Base-by-base conservation (phyloP, 1,140 invertebrate genomes). In the honey bee (Apis mellifera) region DNA sequence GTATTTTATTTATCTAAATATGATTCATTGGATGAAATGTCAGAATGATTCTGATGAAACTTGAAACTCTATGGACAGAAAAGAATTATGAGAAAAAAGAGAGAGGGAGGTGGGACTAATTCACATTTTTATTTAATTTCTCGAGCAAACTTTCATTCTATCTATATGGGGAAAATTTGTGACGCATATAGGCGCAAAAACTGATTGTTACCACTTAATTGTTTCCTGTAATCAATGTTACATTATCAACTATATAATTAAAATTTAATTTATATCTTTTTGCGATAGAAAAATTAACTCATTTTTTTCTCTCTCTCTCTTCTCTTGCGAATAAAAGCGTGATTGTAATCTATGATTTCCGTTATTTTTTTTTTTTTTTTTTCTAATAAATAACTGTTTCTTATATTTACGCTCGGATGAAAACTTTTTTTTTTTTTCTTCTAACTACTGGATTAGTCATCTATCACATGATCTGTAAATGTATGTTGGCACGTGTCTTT, bases 1-100 rank as follows among this genome's bases (percentile, higher is more conserved):
- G 65, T 57, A 32, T 75, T 23, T 2, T 9, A n/a, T 54, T 68
- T 21, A 19, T 23, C 60, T 32, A 32, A 54, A 26, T 57, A 23
- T 50, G 64, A 69, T 78, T 59, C 69, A 75, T 84, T 87, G 68
- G 64, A 54, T 62, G 75, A 86, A 65, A 86, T 62, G 84, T 87
- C 73, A 77, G 59, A 77, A 59, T 64, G 64, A 19, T 9, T 19
- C 50, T 84, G 77, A 84, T 59, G 85, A 60, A 84, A 19, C 48
- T 15, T 19, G 32, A 17, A 64, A 55, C 12, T 23, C 26, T 2
- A 1, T 42, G 8, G 2, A 64, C 21, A 21, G 21, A 48, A 74
- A 23, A 73, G 54, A 70, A 78, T 32, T 32, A 66, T n/a, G 15
- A 48, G 2, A 21, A 9, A 62, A 19, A 48, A 52, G 23, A 1